Conservation (phyloP, 2,888 invertebrate species). For the Epinotia demarniana region DNA sequence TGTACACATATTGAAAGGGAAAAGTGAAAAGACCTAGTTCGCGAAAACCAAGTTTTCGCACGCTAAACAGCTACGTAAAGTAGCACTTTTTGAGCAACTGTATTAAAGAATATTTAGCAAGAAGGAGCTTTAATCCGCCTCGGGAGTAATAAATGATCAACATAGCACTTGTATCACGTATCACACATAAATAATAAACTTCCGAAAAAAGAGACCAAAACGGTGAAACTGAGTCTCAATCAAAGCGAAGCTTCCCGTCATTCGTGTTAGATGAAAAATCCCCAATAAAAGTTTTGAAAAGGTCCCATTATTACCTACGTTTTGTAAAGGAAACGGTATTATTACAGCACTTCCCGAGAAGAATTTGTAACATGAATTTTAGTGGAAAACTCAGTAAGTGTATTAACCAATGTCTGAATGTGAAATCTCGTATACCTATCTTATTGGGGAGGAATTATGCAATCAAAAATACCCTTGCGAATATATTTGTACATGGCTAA, state of each 20-base stretch:
- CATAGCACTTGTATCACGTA: too few relatives aligned
- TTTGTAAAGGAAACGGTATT: conserved; percentile 49
- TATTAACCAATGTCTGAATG: not conserved
- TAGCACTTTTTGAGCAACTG: too few relatives aligned
- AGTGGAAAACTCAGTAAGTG: not conserved
- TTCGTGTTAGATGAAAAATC: conserved; percentile 47
- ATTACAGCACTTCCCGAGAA: conserved; percentile 20
- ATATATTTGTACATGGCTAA: not conserved
- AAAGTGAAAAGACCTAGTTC: too few relatives aligned
- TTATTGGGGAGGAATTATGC: not conserved
- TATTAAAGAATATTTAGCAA: too few relatives aligned
- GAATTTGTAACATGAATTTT: conserved; percentile 15
- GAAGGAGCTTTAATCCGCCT: too few relatives aligned
- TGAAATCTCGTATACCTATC: too few relatives aligned
- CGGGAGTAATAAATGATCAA: too few relatives aligned
- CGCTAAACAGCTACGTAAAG: too few relatives aligned
- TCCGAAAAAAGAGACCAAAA: conserved; percentile 4
- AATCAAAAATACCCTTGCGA: not conserved
- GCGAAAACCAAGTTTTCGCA: too few relatives aligned
- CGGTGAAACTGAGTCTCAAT: conserved; percentile 18
- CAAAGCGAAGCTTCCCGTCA: conserved; percentile 48
- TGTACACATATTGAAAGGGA: too few relatives aligned
- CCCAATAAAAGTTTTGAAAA: conserved; percentile 47
- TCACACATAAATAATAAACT: not conserved
- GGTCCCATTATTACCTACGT: conserved; percentile 33